A percentile compares a stretch with the other conserved stretches of the same genome.
These are phyloP conservation scores for Cantharis lateralis DNA, from an alignment of 2,888 invertebrate genomes.

Conservation along the genomic window DNA sequence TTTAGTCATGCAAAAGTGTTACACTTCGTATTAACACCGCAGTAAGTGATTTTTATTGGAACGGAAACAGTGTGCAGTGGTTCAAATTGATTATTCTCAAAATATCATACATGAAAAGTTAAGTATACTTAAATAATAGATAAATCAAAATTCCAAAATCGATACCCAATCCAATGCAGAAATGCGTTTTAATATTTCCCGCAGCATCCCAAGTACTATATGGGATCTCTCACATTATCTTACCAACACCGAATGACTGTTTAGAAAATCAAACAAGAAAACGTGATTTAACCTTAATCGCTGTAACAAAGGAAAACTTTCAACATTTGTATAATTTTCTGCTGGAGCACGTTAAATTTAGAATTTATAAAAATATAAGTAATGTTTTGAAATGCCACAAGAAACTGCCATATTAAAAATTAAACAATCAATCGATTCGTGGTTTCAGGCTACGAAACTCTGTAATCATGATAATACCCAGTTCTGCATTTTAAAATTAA, in stretches of 20 bases:
- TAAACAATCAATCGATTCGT: not conserved
- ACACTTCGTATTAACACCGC: not conserved
- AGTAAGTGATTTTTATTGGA: not conserved
- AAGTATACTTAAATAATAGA: not conserved
- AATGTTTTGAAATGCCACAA: not conserved
- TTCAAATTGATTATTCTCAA: not conserved
- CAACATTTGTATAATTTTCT: not conserved
- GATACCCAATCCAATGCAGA: not conserved
- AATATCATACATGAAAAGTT: not conserved
- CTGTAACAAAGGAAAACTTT: not conserved
- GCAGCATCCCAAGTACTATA: not conserved
- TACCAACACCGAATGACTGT: not conserved
- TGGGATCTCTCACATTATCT: not conserved
- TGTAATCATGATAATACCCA: no score
- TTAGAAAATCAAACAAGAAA: not conserved
- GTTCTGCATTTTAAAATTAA: not conserved
- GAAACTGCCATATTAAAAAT: not conserved
- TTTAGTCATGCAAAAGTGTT: slow-evolving; percentile 5
- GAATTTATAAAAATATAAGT: not conserved
- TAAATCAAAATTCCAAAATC: not conserved
- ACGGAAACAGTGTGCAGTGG: not conserved
- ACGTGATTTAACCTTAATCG: not conserved
- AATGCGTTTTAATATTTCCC: not conserved
- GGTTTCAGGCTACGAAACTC: no score
- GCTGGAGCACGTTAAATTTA: not conserved